These are phyloP conservation scores for Dromiciops gliroides DNA, from an alignment of 2,113 vertebrate genomes.

Conservation along the genomic window DNA sequence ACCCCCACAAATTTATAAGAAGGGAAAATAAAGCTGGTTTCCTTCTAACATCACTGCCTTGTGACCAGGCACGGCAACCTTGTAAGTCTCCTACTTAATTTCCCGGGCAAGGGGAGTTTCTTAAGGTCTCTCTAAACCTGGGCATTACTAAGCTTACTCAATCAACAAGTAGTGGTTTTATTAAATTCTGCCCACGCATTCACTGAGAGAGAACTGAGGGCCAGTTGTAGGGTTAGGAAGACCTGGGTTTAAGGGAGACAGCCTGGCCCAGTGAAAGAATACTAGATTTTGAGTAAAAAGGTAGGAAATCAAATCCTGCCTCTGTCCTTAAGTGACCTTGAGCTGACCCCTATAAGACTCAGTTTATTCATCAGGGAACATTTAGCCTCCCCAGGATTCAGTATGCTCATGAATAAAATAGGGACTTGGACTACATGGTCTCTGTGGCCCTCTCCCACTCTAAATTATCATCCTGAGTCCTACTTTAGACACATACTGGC, in stretches of 20 bases:
- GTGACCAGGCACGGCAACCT: background rate
- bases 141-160: background rate
- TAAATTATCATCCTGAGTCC: background rate
- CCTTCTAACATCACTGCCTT: constrained; percentile 14
- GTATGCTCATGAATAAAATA: background rate
- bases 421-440: background rate
- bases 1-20: background rate
- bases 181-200: background rate
- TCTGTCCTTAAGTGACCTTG: background rate
- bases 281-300: background rate
- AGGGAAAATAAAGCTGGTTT: constrained; percentile 28
- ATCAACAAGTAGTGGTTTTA: background rate
- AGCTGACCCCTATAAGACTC: background rate
- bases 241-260: background rate
- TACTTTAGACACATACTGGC: background rate
- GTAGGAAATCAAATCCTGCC: background rate
- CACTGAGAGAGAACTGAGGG: background rate
- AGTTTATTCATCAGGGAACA: background rate
- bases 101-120: background rate
- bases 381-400: background rate
- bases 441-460: background rate
- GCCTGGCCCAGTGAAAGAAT: background rate
- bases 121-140: background rate
- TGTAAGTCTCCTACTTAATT: background rate
- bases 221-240: background rate